Evolutionary conservation across 2,113 vertebrate genomes (phyloP).

Genomic region (Aramus guarauna): DNA sequence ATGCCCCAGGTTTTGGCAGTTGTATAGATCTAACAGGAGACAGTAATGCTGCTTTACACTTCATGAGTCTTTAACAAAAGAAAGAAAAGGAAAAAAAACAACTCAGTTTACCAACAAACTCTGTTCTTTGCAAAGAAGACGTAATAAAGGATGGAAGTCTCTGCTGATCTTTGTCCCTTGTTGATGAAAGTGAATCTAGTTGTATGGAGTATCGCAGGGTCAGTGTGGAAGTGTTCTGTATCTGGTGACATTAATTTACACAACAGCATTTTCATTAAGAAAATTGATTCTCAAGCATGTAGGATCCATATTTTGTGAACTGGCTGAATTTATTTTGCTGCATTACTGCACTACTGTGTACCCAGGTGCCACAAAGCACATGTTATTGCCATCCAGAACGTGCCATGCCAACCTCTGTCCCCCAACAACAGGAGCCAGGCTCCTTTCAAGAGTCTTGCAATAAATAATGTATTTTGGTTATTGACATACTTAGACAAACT

Average conservation of each 20-base stretch:
- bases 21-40: neutral
- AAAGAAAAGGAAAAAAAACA: neutral
- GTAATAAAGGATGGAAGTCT: constrained; percentile 67
- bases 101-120: constrained; percentile 76
- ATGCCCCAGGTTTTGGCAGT: neutral
- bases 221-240: constrained; percentile 81
- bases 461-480: neutral
- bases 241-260: constrained; percentile 63
- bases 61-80: neutral
- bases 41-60: neutral
- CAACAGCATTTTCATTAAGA: neutral
- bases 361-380: neutral
- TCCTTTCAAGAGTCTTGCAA: neutral
- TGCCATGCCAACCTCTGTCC: neutral
- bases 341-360: neutral
- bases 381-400: rapidly evolving
- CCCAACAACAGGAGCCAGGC: neutral
- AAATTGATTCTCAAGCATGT: neutral
- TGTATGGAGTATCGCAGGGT: constrained; percentile 73
- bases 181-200: constrained; percentile 74
- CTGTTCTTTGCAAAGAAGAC: neutral
- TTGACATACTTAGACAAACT: neutral
- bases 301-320: neutral
- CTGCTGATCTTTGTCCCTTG: constrained; percentile 43
- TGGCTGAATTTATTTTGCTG: neutral